Conservation (phyloP, 1,140 invertebrate species). For the Chymomyza costata region DNA sequence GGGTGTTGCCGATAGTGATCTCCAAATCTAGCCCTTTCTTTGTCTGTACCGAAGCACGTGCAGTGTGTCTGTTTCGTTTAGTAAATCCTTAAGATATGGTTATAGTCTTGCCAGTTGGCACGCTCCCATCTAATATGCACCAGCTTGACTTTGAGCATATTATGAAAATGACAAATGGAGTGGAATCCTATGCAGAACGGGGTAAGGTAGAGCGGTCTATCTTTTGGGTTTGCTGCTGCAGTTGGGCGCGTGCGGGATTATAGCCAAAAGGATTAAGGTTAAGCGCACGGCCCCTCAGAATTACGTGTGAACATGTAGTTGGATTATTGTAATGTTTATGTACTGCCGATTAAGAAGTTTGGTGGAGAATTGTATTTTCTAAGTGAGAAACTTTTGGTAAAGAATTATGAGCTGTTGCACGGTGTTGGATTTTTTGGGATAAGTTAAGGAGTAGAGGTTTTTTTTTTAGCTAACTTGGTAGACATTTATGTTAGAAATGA, state of each 20-base stretch:
- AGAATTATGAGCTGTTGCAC: too few species aligned
- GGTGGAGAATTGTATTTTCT: too few species aligned
- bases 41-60: slow-evolving; percentile 43
- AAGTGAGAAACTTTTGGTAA: too few species aligned
- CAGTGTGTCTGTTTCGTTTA: slow-evolving; percentile 26
- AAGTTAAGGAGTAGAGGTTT: too few species aligned
- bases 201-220: slow-evolving; percentile 20
- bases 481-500: too few species aligned
- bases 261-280: slow-evolving; percentile 46
- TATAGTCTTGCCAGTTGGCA: slow-evolving; percentile 39
- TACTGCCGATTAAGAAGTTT: too few species aligned
- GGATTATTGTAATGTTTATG: too few species aligned
- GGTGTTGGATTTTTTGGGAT: too few species aligned
- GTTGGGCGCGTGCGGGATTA: slow-evolving; percentile 44
- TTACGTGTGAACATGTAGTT: slow-evolving; percentile 16
- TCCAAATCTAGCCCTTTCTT: slow-evolving; percentile 3
- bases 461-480: too few species aligned
- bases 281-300: slow-evolving; percentile 3
- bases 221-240: slow-evolving; percentile 30
- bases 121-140: slow-evolving; percentile 21
- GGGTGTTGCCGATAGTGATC: slow-evolving; percentile 38
- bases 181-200: slow-evolving; percentile 39
- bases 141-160: slow-evolving; percentile 36
- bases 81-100: slow-evolving; percentile 50
- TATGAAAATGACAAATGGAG: slow-evolving; percentile 67